Base-by-base conservation (phyloP, 2,113 vertebrate species). In the Melanotaenia duboulayi region DNA sequence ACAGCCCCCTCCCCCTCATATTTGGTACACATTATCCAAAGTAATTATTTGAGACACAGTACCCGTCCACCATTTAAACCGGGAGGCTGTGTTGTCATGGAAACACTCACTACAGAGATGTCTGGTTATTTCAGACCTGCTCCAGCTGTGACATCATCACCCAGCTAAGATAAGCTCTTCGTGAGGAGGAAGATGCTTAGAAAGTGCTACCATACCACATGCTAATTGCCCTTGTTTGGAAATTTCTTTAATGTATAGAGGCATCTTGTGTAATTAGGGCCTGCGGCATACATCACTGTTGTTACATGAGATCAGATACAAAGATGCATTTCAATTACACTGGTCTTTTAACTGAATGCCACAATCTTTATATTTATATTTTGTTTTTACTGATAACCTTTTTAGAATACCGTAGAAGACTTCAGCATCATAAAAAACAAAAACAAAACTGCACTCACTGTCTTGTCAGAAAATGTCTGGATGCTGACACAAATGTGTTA, bases 41-140 rank as follows among this genome's bases (percentile, higher is more conserved):
- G 78, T 87, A 88, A 90, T 91, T 82, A 90, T 86, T 85, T 83
- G 64, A 84, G 80, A 86, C 72, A 63, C 56, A 71, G 65, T 62
- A 68, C 77, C 67, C 60, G 11, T 83, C 80, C 83, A 78, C 82
- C 76, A 73, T 84, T 87, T 81, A 83, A 81, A 83, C 80, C 50
- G 28, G 75, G 86, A 91, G 80, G 81, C 78, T 66, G 79, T n/a
- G 88, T 93, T 90, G 86, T 75, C 88, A 91, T 90, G 88, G 91
- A 90, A 89, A 93, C 90, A 44, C 71, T 63, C 70, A 76, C 78
- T 77, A 82, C 59, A 83, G 84, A 67, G 85, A 82, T 62, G 84
- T 83, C 82, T 82, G 87, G 82, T 87, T 86, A 87, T 89, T 90
- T 87, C 80, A 86, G 82, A 66, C 75, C 78, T 20, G 79, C 74